Evolutionary conservation across 2,113 vertebrate species (phyloP), one percentile per base, ranked within the genome.

Genomic region (Tonatia bakeri): DNA sequence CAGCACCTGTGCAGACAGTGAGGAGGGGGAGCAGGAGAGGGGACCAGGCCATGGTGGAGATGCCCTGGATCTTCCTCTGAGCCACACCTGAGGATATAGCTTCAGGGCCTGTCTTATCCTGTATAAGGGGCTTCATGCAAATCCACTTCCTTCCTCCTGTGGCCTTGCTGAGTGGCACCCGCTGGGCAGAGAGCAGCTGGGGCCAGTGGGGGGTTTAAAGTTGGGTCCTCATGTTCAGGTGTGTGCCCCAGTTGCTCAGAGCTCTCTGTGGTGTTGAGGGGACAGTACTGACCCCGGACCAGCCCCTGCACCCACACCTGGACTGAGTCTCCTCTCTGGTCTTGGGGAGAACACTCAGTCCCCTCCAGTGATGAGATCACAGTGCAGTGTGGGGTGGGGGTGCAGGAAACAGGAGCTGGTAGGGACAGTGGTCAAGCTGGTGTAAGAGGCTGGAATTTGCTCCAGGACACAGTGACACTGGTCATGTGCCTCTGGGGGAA

Each of bases 31-130:
- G 7, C 50, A 59, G 67, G 50, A 69, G 24, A 61, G 24, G 7
- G 16, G 54, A 22, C 38, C 31, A 59, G 38, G 15, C 31, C 38
- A 38, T 33, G 26, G 33, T 0, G 0, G 0, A 13, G 0, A 1
- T 3, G 54, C 40, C 17, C 24, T 0, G 54, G 28, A 20, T 61
- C 52, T 12, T 13, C 13, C 20, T 45, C 28, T 88, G 31, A 6
- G 8, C 38, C 40, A 61, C 15, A 47, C 4, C 14, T 17, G 36
- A 31, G 1, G 38, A 61, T 61, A 3, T 72, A 38, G 12, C 16
- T 10, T 13, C 36, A 4, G 2, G 11, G 36, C 36, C 22, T 12
- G 36, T 13, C 20, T 72, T 72, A 70, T 72, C 4, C 69, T 24
- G 36, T 38, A 20, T 22, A 70, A 38, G 9, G 69, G 20, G 36